These are phyloP conservation scores for Atractosteus spatula DNA, from an alignment of 2,113 vertebrate species.

Conservation along the genomic window DNA sequence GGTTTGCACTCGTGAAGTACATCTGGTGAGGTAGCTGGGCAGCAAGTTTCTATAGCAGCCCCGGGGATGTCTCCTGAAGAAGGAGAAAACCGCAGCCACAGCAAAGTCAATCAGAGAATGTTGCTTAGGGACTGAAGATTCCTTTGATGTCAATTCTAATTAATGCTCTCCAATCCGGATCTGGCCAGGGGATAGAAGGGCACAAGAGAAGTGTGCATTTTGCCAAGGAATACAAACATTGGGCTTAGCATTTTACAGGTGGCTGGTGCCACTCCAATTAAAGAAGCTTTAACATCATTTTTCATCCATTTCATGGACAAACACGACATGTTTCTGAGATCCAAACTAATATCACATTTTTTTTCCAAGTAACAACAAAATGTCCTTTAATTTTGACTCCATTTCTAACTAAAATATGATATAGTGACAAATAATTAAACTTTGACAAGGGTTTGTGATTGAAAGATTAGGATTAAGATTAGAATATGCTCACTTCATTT, in stretches of 20 bases:
- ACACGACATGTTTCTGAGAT: too few species aligned
- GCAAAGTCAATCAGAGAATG: neutral
- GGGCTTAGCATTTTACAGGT: neutral
- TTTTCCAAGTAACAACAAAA: too few species aligned
- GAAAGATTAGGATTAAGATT: too few species aligned
- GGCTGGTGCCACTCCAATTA: constrained; percentile 4
- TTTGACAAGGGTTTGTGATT: too few species aligned
- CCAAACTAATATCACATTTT: too few species aligned
- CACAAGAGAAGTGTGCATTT: neutral
- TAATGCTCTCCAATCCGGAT: neutral
- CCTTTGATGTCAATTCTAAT: constrained; percentile 13
- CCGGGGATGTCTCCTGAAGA: neutral
- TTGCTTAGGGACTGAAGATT: neutral
- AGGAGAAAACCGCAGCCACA: neutral
- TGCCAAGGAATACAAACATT: constrained; percentile 1
- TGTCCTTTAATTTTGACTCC: neutral
- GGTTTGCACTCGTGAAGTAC: neutral
- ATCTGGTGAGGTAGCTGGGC: neutral
- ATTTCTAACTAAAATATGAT: too few species aligned
- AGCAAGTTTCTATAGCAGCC: neutral
- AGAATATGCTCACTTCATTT: too few species aligned
- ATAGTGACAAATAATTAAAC: too few species aligned
- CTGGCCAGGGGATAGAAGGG: neutral
- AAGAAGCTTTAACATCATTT: neutral
- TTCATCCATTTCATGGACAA: neutral